phyloP scores from a whole-genome alignment of 1,140 invertebrate species.

The Drosophila ironensis region DNA sequence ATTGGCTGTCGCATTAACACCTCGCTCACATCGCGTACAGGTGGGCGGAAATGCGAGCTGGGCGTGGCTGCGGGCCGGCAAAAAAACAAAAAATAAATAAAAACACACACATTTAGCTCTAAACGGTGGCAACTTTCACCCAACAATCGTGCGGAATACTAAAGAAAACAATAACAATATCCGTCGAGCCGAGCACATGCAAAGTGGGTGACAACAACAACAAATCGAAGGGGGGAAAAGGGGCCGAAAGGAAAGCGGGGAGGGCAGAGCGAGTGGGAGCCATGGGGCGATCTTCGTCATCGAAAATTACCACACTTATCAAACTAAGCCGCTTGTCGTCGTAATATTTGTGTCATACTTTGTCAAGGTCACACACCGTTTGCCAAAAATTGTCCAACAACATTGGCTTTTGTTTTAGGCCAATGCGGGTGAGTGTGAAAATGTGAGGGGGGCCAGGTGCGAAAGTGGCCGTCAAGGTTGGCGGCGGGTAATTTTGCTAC shows the following conservation, averaged over 20 bases:
- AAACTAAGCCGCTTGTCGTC: conserved; percentile 3
- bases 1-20: conserved; percentile 70
- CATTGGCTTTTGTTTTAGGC: background rate
- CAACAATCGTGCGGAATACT: conserved; percentile 70
- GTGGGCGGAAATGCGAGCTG: conserved; percentile 44
- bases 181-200: conserved; percentile 12
- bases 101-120: conserved; percentile 19
- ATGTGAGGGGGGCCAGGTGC: background rate
- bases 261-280: conserved; percentile 12
- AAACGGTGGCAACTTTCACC: conserved; percentile 78
- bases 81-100: conserved; percentile 4
- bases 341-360: conserved; percentile 66
- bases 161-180: conserved; percentile 43
- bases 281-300: conserved; percentile 63
- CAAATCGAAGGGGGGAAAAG: background rate
- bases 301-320: conserved; percentile 57
- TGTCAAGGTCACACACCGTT: conserved; percentile 51
- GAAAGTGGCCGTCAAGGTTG: background rate
- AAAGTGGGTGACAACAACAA: conserved; percentile 44
- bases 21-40: conserved; percentile 62
- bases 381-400: conserved; percentile 1
- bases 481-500: too few species aligned
- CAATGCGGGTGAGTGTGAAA: conserved; percentile 5
- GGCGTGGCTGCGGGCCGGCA: conserved; percentile 47
- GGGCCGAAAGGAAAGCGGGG: background rate